These are phyloP conservation scores for Crotalus horridus DNA, from an alignment of 2,113 vertebrate species.

Conservation along the genomic window DNA sequence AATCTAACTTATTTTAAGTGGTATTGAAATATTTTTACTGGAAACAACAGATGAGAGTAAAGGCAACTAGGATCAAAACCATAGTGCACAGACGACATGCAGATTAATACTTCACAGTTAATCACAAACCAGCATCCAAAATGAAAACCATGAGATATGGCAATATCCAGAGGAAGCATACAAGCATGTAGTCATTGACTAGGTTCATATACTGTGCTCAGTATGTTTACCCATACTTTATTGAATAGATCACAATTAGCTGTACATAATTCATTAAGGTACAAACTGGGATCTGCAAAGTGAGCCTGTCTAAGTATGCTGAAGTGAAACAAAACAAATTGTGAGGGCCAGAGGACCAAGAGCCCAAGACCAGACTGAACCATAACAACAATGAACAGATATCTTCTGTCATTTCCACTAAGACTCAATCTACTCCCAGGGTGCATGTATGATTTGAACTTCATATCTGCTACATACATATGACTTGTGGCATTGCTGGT, in stretches of 20 bases:
- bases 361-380: not conserved
- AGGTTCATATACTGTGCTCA: not conserved
- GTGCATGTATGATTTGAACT: not conserved
- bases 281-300: not conserved
- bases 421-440: not conserved
- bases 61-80: not conserved
- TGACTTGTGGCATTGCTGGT: not conserved
- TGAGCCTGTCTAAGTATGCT: not conserved
- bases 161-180: not conserved
- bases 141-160: not conserved
- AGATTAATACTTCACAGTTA: not conserved
- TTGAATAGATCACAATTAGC: not conserved
- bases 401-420: not conserved
- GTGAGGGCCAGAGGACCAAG: not conserved
- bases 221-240: not conserved
- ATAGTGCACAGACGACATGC: not conserved
- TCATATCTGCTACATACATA: not conserved
- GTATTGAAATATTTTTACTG: not conserved
- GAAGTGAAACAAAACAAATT: not conserved
- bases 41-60: not conserved
- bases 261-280: not conserved
- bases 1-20: not conserved
- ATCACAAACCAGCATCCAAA: not conserved
- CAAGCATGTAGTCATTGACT: not conserved
- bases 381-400: not conserved